Evolutionary conservation across 2,797 vertebrate species (phyloP).

Genomic region (Hoplostethus atlanticus): DNA sequence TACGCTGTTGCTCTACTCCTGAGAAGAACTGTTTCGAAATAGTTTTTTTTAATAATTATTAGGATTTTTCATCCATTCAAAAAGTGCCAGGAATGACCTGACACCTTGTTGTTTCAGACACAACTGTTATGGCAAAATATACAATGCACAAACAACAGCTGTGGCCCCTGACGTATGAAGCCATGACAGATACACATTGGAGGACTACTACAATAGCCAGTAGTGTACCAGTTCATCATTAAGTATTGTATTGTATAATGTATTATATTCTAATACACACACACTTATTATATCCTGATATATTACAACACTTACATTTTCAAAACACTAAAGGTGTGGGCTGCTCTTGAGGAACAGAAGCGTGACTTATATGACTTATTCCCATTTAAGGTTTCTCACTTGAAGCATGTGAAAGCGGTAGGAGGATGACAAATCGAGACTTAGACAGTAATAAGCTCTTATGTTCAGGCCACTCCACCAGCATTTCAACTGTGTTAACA

Average conservation of each 20-base stretch:
- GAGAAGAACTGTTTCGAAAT: too few species aligned
- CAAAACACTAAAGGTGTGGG: background rate
- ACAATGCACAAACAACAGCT: slow-evolving; percentile 11
- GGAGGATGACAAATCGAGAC: slow-evolving; percentile 9
- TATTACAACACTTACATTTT: background rate
- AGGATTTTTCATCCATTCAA: too few species aligned
- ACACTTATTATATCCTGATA: background rate
- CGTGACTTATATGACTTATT: slow-evolving; percentile 13
- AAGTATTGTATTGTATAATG: background rate
- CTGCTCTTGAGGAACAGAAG: background rate
- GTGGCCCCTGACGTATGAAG: slow-evolving; percentile 18
- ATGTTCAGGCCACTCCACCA: slow-evolving; percentile 53
- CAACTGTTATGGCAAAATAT: background rate
- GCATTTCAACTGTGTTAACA: slow-evolving; percentile 50
- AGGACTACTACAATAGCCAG: slow-evolving; percentile 3
- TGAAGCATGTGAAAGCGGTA: background rate
- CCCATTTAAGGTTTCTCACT: background rate
- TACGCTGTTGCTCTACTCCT: background rate
- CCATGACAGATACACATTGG: slow-evolving; percentile 16
- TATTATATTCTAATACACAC: too few species aligned
- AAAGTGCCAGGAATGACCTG: too few species aligned
- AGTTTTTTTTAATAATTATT: too few species aligned
- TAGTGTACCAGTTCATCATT: background rate
- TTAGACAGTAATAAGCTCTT: slow-evolving; percentile 32
- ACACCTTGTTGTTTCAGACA: too few species aligned